Percentiles rank a stretch among this genome's conserved stretches.
Evolutionary conservation across 2,797 vertebrate species (phyloP).

Genomic region (Dendrocincla tyrannina): DNA sequence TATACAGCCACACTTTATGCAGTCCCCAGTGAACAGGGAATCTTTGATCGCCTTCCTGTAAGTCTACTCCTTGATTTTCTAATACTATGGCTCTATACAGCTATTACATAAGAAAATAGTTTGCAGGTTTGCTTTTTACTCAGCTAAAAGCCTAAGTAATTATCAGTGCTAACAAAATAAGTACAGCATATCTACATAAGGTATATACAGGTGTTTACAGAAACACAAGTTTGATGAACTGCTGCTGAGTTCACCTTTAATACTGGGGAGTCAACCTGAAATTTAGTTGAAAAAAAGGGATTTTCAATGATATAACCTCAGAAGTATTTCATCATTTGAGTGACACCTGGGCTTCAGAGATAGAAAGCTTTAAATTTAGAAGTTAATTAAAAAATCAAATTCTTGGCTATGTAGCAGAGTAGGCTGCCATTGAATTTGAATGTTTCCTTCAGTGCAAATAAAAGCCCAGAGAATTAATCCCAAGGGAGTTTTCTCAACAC

Average conservation of each 20-base stretch:
- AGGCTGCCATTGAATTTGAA: slow-evolving; percentile 13
- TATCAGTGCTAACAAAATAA: slow-evolving; percentile 76
- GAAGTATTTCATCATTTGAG: slow-evolving; percentile 44
- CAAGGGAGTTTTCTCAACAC: slow-evolving; percentile 37
- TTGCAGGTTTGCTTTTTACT: slow-evolving; percentile 65
- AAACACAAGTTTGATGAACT: slow-evolving; percentile 45
- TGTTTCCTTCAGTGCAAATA: slow-evolving; percentile 45
- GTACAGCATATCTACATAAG: slow-evolving; percentile 73
- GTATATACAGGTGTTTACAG: slow-evolving; percentile 68
- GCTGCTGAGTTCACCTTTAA: slow-evolving; percentile 23
- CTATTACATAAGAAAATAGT: slow-evolving; percentile 82
- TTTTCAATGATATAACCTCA: slow-evolving; percentile 36
- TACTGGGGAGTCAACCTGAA: slow-evolving; percentile 38
- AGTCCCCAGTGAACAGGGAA: slow-evolving; percentile 57
- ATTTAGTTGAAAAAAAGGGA: not conserved
- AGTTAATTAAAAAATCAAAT: slow-evolving; percentile 43
- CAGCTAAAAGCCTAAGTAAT: slow-evolving; percentile 71
- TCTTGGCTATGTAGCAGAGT: slow-evolving; percentile 10
- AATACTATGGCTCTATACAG: slow-evolving; percentile 75
- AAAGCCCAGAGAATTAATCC: slow-evolving; percentile 45
- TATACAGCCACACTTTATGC: slow-evolving; percentile 66
- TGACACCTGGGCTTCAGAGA: slow-evolving; percentile 57
- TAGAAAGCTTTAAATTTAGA: slow-evolving; percentile 66
- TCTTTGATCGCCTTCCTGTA: slow-evolving; percentile 6
- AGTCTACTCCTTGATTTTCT: slow-evolving; percentile 70